Conservation (phyloP, 2,113 vertebrate genomes). For the Alces alces region DNA sequence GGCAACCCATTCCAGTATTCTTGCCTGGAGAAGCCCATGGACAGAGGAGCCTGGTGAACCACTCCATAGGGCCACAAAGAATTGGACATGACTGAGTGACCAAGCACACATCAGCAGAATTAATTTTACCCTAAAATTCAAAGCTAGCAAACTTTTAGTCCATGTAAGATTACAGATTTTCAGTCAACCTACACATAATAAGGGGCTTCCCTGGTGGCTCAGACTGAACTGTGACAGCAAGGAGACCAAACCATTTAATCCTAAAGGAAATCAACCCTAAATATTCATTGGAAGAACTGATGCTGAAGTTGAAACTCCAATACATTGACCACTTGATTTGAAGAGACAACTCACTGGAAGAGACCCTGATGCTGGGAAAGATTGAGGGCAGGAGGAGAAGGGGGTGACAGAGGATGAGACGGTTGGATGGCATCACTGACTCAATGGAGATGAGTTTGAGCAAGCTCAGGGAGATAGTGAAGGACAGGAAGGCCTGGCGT, state of each 20-base stretch:
- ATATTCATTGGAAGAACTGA: not conserved
- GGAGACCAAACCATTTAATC: not conserved
- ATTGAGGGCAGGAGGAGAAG: not conserved
- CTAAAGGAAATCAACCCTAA: not conserved
- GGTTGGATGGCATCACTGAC: not conserved
- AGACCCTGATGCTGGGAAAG: not conserved
- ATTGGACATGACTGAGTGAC: rapidly evolving
- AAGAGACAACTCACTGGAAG: not conserved
- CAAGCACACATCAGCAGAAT: not conserved
- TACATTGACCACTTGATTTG: not conserved
- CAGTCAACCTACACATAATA: not conserved
- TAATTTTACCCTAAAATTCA: not conserved
- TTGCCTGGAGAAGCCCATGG: not conserved
- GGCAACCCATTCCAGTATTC: not conserved
- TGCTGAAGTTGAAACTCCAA: not conserved
- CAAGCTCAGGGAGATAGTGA: not conserved
- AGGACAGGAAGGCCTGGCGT: not conserved
- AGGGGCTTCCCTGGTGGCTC: not conserved
- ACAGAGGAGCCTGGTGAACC: not conserved
- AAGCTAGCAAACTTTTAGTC: not conserved
- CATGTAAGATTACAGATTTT: not conserved
- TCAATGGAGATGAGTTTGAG: not conserved
- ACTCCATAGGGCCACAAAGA: not conserved
- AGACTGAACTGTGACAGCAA: not conserved
- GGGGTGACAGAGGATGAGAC: not conserved